Conservation (phyloP, 2,888 invertebrate species). For the Protophormia terraenovae region DNA sequence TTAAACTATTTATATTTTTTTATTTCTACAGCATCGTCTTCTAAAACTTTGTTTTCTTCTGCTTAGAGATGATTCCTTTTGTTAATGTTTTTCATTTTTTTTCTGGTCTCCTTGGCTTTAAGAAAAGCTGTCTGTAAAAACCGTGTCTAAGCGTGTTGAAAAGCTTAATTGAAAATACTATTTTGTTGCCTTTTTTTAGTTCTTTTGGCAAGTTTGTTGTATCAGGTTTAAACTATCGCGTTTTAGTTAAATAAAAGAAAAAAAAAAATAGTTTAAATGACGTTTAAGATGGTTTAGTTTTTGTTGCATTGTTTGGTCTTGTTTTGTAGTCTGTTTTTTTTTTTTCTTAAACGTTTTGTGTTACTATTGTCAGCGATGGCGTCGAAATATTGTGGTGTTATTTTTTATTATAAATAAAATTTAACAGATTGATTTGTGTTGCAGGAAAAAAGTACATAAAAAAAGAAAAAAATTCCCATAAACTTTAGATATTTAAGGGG, state of each 20-base stretch:
- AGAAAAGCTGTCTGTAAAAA: conserved; percentile 49
- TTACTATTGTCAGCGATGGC: conserved; percentile 68
- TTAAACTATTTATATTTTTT: conserved; percentile 28
- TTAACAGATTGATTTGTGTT: conserved; percentile 58
- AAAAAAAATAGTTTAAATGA: conserved; percentile 47
- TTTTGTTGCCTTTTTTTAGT: conserved; percentile 28
- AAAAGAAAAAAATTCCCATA: conserved; percentile 14
- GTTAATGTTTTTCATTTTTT: conserved; percentile 21
- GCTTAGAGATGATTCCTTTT: conserved; percentile 46
- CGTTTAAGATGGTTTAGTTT: conserved; percentile 47
- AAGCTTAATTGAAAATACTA: conserved; percentile 69
- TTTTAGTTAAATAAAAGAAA: neutral
- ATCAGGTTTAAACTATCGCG: conserved; percentile 56
- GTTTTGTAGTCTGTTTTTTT: conserved; percentile 32
- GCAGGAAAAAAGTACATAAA: neutral
- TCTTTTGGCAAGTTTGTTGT: conserved; percentile 55
- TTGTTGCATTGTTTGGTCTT: conserved; percentile 43
- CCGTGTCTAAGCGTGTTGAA: conserved; percentile 67
- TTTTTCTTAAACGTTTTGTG: conserved; percentile 52
- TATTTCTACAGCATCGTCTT: conserved; percentile 1
- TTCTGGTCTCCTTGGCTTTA: neutral
- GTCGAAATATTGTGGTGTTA: conserved; percentile 62
- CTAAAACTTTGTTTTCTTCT: neutral
- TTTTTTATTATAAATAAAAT: conserved; percentile 58
- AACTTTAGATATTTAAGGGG: neutral